A percentile compares a stretch with the other conserved stretches of the same genome.
phyloP scores from a whole-genome alignment of 2,113 vertebrate species.

The Machaerirhynchus nigripectus region DNA sequence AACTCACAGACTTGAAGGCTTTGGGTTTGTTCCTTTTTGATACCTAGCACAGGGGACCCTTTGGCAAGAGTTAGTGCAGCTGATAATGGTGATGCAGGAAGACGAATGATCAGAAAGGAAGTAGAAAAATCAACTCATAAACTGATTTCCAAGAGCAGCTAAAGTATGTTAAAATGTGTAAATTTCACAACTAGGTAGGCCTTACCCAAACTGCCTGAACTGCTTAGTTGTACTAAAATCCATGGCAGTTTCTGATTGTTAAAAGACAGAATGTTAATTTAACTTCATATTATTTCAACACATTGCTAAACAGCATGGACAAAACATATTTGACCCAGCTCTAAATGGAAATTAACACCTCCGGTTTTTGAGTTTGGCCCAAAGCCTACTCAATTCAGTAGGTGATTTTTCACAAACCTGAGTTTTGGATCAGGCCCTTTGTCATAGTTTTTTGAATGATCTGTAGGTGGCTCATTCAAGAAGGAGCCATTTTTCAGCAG shows the following conservation, averaged over 20 bases:
- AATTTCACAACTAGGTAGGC: background rate
- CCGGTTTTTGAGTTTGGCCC: background rate
- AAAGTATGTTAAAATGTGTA: background rate
- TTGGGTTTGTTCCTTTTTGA: background rate
- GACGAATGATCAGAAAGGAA: background rate
- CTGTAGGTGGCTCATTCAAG: background rate
- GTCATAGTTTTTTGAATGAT: background rate
- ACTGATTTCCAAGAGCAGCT: background rate
- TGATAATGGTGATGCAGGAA: background rate
- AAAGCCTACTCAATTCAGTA: background rate
- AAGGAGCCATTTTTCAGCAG: background rate
- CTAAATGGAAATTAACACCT: background rate
- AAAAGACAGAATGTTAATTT: background rate
- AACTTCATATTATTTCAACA: background rate
- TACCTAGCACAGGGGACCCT: background rate
- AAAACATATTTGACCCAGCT: background rate
- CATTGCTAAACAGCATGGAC: background rate
- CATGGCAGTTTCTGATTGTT: background rate
- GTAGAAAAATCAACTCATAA: background rate
- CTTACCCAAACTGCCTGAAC: background rate
- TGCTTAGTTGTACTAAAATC: background rate
- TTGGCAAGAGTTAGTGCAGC: background rate
- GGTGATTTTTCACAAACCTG: background rate
- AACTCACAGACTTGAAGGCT: background rate
- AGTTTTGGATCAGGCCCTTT: background rate